phyloP scores from a whole-genome alignment of 1,140 invertebrate genomes.

The Macrotrachela quadricornifera region DNA sequence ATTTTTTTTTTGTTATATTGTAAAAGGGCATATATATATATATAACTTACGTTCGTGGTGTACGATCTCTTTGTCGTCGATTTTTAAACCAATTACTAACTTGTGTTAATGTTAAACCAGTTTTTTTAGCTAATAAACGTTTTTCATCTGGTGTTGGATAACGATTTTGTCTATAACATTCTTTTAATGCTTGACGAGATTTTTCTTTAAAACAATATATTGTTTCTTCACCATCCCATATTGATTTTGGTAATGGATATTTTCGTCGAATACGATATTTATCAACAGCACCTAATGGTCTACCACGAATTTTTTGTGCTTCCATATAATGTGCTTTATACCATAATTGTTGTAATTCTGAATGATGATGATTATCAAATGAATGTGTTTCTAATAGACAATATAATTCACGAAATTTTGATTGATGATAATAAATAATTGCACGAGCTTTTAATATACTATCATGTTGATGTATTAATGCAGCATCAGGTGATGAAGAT shows the following conservation, averaged over 20 bases:
- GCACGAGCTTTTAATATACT: conserved; percentile 96
- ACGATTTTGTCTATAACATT: conserved; percentile 63
- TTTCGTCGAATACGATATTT: conserved; percentile 90
- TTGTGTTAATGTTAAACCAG: conserved; percentile 88
- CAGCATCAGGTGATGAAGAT: no score
- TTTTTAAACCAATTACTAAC: conserved; percentile 86
- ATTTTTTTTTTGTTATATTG: no score
- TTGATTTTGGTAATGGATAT: conserved; percentile 83
- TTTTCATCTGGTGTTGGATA: conserved; percentile 85
- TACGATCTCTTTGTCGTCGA: conserved; percentile 70
- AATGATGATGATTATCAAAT: conserved; percentile 84
- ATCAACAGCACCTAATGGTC: conserved; percentile 68
- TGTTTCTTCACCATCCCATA: conserved; percentile 97
- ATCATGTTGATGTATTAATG: conserved; percentile 27
- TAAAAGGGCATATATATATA: no score
- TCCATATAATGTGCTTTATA: conserved; percentile 55
- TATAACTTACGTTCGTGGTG: conserved; percentile 21
- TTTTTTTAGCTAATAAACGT: conserved; percentile 76
- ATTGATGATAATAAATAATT: conserved; percentile 70
- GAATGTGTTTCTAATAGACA: conserved; percentile 76
- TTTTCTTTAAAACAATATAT: conserved; percentile 74
- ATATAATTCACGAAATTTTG: conserved; percentile 64
- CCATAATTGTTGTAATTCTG: conserved; percentile 68
- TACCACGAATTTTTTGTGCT: conserved; percentile 73
- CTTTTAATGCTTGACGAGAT: conserved; percentile 61